Percentiles rank a stretch among this genome's conserved stretches.
Evolutionary conservation across 2,113 vertebrate genomes (phyloP).

Genomic region (Cairina moschata): DNA sequence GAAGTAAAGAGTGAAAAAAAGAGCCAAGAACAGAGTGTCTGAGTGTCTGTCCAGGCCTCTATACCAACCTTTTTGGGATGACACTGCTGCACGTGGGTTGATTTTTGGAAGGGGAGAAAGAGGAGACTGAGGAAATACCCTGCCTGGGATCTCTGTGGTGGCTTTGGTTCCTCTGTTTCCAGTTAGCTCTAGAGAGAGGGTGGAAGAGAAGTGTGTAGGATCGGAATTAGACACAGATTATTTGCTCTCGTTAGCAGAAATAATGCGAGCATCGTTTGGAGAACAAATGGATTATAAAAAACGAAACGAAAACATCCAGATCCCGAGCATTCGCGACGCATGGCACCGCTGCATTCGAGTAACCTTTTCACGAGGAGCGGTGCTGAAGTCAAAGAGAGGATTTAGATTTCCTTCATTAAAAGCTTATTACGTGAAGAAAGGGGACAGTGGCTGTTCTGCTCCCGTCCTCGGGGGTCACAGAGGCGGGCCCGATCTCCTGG

Average conservation of each 20-base stretch:
- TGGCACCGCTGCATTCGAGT: slow-evolving; percentile 73
- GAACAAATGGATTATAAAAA: slow-evolving; percentile 39
- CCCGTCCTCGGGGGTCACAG: slow-evolving; percentile 75
- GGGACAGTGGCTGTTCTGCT: slow-evolving; percentile 75
- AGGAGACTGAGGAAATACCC: not conserved
- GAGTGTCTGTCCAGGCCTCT: not conserved
- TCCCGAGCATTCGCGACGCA: slow-evolving; percentile 56
- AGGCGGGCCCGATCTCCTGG: slow-evolving; percentile 77
- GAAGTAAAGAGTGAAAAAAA: not conserved
- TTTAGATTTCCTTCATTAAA: slow-evolving; percentile 81
- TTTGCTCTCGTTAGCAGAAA: slow-evolving; percentile 26
- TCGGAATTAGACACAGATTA: slow-evolving; percentile 31
- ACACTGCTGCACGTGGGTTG: not conserved
- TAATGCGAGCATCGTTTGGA: not conserved
- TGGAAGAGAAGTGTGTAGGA: not conserved
- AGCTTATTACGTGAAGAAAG: slow-evolving; percentile 81
- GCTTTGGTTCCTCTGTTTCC: not conserved
- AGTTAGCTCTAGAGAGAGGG: not conserved
- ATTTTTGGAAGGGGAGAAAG: not conserved
- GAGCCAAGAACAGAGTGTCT: not conserved
- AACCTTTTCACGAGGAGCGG: slow-evolving; percentile 69
- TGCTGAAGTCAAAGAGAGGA: slow-evolving; percentile 60
- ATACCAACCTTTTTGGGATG: not conserved
- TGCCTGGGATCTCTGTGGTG: not conserved
- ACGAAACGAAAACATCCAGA: slow-evolving; percentile 25